Base-by-base conservation (phyloP, 1,140 invertebrate species). In the Neocloeon triangulifer region DNA sequence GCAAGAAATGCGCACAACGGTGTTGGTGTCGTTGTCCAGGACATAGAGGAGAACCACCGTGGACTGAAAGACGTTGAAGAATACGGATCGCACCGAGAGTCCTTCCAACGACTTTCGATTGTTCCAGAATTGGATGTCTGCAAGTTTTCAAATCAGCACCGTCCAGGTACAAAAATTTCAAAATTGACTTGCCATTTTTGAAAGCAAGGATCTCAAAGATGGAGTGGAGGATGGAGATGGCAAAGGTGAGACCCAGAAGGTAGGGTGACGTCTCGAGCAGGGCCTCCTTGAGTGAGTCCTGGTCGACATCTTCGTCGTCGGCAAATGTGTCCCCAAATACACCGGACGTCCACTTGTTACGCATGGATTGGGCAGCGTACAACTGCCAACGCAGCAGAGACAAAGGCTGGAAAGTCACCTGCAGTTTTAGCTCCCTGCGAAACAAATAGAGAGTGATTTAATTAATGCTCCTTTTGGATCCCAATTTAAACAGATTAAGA, bases 71-170 rank as follows among this genome's bases (percentile, higher is more conserved):
- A 98, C 89, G 46, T 91, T 92, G 55, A 98, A 98, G 52, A 98
- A 94, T n/a, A 99, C 89, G 1, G 89, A 94, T 37, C 92, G 68
- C 7, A 98, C 92, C 0, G 91, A 97, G 5, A 99, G 58, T 25
- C 94, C 94, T 61, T 98, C 94, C 18, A 98, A 57, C 4, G 86
- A 91, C 51, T 96, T 86, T 21, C 92, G 64, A 45, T 94, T 92
- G 38, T 91, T 89, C 95, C 95, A 99, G 50, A 99, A 99, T 58
- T 99, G 94, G 47, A 99, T 98, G 57, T 99, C 79, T 78, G 50
- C 23, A 59, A 57, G 41, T 38, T 43, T n/a, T n/a, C n/a, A n/a
- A n/a, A n/a, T n/a, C n/a, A 36, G 34, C 43, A 46, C n/a, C n/a
- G n/a, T 9, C 22, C 9, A n/a, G 9, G 9, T 9, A 9, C 22